A percentile compares a stretch with the other conserved stretches of the same genome.
phyloP scores from a whole-genome alignment of 2,888 invertebrate genomes.

The Microplitis deprimator region DNA sequence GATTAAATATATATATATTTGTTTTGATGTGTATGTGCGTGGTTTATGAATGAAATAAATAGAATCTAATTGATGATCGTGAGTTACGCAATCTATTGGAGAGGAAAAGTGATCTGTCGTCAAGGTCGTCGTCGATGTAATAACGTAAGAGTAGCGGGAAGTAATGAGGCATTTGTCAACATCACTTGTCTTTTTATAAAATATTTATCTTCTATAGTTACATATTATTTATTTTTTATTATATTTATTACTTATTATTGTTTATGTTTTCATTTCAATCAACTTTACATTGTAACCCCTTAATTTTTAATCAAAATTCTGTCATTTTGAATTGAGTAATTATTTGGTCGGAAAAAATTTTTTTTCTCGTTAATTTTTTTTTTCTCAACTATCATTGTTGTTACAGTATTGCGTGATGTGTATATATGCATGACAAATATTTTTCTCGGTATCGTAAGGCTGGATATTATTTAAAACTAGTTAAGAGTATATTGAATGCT shows the following conservation, averaged over 20 bases:
- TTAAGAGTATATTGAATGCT: neutral
- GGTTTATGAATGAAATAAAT: slow-evolving; percentile 20
- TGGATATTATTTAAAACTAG: neutral
- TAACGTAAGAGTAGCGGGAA: slow-evolving; percentile 27
- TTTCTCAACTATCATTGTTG: neutral
- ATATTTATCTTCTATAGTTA: slow-evolving; percentile 14
- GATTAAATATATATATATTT: neutral
- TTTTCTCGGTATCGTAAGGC: neutral
- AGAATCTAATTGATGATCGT: slow-evolving; percentile 27
- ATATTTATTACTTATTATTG: neutral
- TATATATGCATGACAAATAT: neutral
- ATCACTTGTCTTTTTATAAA: slow-evolving; percentile 27
- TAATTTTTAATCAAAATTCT: neutral
- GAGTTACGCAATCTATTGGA: slow-evolving; percentile 49
- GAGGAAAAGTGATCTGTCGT: slow-evolving; percentile 65
- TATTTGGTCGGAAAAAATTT: neutral
- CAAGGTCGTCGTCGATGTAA: slow-evolving; percentile 61
- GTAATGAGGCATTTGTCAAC: slow-evolving; percentile 28
- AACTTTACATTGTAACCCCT: neutral
- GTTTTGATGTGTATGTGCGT: neutral
- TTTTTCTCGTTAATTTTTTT: neutral
- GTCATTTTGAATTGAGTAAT: neutral
- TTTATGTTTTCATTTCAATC: neutral
- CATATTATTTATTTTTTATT: slow-evolving; percentile 1
- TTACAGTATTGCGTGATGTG: neutral